Evolutionary conservation across 2,888 invertebrate species (phyloP).

Genomic region (Dynastes hyllus): DNA sequence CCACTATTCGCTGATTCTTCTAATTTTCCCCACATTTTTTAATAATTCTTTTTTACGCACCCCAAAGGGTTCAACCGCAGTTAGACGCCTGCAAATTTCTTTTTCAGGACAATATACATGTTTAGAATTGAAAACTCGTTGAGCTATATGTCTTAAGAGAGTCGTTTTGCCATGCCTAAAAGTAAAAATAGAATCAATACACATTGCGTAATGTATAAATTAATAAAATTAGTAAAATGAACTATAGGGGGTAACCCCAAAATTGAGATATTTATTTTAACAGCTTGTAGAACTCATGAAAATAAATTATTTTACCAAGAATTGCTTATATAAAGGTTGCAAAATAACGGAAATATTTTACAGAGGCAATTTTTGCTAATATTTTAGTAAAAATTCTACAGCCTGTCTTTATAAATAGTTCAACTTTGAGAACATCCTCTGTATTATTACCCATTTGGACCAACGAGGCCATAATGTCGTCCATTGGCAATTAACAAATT

Average conservation of each 20-base stretch:
- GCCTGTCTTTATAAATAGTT: no score
- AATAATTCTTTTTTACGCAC: no score
- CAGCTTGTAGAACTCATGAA: no score
- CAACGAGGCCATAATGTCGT: slow-evolving; percentile 96
- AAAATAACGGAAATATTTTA: no score
- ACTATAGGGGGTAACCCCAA: no score
- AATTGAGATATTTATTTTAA: not conserved
- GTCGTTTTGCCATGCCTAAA: slow-evolving; percentile 98
- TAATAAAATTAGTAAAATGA: no score
- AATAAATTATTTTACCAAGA: no score
- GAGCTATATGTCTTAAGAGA: slow-evolving; percentile 92
- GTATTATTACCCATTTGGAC: slow-evolving; percentile 90
- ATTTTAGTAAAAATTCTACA: no score
- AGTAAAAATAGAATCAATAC: slow-evolving; percentile 38
- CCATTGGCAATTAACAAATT: slow-evolving; percentile 94
- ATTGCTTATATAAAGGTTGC: no score
- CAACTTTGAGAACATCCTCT: not conserved
- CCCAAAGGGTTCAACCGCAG: no score
- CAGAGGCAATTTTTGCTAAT: no score
- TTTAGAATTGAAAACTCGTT: no score
- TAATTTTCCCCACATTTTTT: slow-evolving; percentile 85
- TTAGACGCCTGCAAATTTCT: slow-evolving; percentile 96
- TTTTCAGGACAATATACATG: slow-evolving; percentile 98
- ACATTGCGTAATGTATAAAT: not conserved
- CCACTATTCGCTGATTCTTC: slow-evolving; percentile 85